A percentile compares a stretch with the other conserved stretches of the same genome.
Evolutionary conservation across 2,888 invertebrate genomes (phyloP).

Genomic region (Abrostola triplasia): DNA sequence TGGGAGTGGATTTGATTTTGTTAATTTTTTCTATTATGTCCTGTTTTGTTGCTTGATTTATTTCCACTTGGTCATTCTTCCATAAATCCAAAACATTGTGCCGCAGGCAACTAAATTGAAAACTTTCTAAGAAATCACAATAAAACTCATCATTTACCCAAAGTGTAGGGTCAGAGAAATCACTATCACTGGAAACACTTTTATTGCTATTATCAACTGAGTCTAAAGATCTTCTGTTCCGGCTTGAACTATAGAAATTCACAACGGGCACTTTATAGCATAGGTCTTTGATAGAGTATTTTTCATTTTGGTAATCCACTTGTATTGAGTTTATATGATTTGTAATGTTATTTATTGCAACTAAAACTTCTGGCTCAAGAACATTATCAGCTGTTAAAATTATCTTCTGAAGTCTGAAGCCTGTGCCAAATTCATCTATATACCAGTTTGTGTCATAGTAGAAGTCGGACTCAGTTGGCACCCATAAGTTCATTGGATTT

Average conservation of each 20-base stretch:
- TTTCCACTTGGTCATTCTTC: constrained; percentile 87
- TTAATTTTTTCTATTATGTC: constrained; percentile 90
- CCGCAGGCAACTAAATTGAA: constrained; percentile 89
- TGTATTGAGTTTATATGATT: constrained; percentile 80
- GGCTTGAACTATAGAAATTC: constrained; percentile 71
- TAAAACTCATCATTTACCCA: constrained; percentile 88
- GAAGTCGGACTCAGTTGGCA: constrained; percentile 92
- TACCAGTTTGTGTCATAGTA: constrained; percentile 92
- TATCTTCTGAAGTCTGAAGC: constrained; percentile 89
- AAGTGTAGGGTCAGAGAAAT: constrained; percentile 88
- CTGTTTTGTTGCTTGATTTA: constrained; percentile 87
- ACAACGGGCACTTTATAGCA: constrained; percentile 83
- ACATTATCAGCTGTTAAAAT: constrained; percentile 91
- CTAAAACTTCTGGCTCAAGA: constrained; percentile 89
- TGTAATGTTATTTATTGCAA: constrained; percentile 85
- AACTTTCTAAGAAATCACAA: constrained; percentile 89
- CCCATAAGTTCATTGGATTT: constrained; percentile 93
- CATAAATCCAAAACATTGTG: constrained; percentile 92
- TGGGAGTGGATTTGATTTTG: constrained; percentile 88
- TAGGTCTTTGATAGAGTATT: constrained; percentile 71
- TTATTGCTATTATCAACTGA: constrained; percentile 46
- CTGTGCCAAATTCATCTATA: constrained; percentile 90
- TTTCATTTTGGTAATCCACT: constrained; percentile 66
- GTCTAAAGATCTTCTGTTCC: constrained; percentile 67
- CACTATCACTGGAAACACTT: constrained; percentile 62